Evolutionary conservation across 1,140 invertebrate genomes (phyloP).

Genomic region (Drosophila serrata): DNA sequence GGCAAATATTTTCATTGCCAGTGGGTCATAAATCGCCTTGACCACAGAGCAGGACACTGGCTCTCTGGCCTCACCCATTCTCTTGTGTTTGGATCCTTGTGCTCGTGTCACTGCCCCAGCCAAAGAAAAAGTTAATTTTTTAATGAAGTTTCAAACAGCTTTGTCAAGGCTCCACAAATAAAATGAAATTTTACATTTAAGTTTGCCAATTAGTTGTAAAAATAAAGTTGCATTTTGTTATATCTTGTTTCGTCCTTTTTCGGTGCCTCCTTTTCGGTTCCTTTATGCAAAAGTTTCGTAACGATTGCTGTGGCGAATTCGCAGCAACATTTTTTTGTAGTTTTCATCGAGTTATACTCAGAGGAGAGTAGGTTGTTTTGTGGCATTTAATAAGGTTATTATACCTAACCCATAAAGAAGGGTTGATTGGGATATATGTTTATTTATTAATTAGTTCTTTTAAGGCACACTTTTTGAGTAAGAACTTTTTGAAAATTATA

Average conservation of each 20-base stretch:
- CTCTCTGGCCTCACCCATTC: constrained; percentile 5
- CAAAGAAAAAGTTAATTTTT: constrained; percentile 71
- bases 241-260: constrained; percentile 44
- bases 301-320: constrained; percentile 73
- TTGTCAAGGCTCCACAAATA: constrained; percentile 68
- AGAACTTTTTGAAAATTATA: background rate
- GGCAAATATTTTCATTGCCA: constrained; percentile 74
- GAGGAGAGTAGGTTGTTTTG: constrained; percentile 10
- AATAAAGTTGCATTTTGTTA: constrained; percentile 68
- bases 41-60: constrained; percentile 7
- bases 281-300: constrained; percentile 64
- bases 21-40: constrained; percentile 67
- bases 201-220: constrained; percentile 85
- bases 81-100: background rate
- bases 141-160: constrained; percentile 78
- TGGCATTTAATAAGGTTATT: constrained; percentile 1
- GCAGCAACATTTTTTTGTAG: constrained; percentile 74
- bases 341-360: constrained; percentile 25
- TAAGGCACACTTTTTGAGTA: background rate
- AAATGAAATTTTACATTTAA: constrained; percentile 85
- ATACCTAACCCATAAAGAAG: too few relatives aligned
- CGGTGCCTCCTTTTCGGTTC: background rate
- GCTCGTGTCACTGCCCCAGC: constrained; percentile 47
- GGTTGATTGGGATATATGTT: background rate
- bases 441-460: background rate